Conservation (phyloP, 2,113 vertebrate genomes). For the sheep (Ovis aries) region ARS-UI_Ramb_v3.0 NC_056057.1:104722001-104722500, state of each 20-base stretch:
- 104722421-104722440: accelerated
- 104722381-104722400: background rate
- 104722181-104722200: background rate
- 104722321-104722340: background rate
- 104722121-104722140: background rate
- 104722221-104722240: background rate
- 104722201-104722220: accelerated
- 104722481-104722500: constrained; percentile 27
- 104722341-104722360: background rate
- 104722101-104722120: background rate
- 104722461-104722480: constrained; percentile 25
- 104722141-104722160: background rate
- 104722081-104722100: background rate
- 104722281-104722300: background rate
- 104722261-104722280: background rate
- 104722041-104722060: background rate
- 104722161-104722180: background rate
- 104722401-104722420: background rate
- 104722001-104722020: background rate
- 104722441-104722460: background rate
- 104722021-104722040: background rate
- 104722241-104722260: accelerated
- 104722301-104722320: background rate
- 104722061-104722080: background rate
- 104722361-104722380: background rate